Base-by-base conservation (phyloP, 1,140 invertebrate genomes). In the Drosophila ficusphila region DNA sequence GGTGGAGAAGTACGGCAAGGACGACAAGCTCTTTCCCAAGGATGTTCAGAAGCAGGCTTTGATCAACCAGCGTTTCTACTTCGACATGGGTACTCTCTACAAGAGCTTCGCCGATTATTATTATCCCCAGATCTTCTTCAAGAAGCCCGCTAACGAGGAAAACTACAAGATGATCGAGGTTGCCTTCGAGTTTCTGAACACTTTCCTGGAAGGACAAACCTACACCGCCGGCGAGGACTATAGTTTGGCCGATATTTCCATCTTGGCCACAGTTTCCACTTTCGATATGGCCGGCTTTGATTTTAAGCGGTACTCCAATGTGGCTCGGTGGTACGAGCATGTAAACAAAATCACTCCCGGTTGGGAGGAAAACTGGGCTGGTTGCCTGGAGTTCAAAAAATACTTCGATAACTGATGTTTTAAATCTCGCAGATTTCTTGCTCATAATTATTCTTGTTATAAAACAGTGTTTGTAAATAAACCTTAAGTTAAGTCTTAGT, bases 181-280 rank as follows among this genome's bases (percentile, higher is more conserved):
- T 9, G 94, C 94, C 0, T 92, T 96, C 12, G 92, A 92, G 14
- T 93, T 94, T 57, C 89, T 96, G 4, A 93, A 96, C 46, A 93
- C 90, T 1, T 95, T 95, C 90, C 90, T 96, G 11, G 94, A 95
- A 34, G 93, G 92, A 0, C 92, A 94, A 57, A 92, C 93, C 29
- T 96, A 93, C 88, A 93, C 91, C 1, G 95, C 95, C 6, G 95
- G 95, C 9, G 92, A 94, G 51, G 92, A 92, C 34, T 90, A 96
- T 3, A 97, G 96, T n/a, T 79, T 97, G 14, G 96, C 96, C 0
- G 96, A 96, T 79, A 91, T 96, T 6, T 76, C 93, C 9, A 60
- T 96, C 16, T 82, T 94, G 11, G 92, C 94, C 9, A 92, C 92
- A 0, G 92, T 96, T 18, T 94, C 95, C 12, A 95, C 94, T 51